Base-by-base conservation (phyloP, 2,888 invertebrate species). In the Labia minor region DNA sequence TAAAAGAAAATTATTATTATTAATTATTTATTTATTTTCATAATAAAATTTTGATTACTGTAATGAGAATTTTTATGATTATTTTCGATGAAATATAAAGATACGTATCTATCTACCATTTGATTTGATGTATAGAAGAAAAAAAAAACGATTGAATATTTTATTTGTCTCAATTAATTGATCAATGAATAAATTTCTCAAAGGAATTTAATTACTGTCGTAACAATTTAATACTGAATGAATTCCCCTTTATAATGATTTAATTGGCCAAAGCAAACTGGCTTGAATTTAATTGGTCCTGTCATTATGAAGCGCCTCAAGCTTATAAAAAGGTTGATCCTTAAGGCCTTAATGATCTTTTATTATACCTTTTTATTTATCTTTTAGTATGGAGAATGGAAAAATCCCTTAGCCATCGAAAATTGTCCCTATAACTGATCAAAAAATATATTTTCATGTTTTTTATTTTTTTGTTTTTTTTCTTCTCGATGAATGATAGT, bases 141-240 rank as follows among this genome's bases (percentile, higher is more conserved):
- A 4, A 16, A 49, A 49, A 49, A 49, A n/a, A 49, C 14, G 16
- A 49, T 49, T 49, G 49, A 49, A 49, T 49, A 49, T 49, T 49
- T 49, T 49, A 49, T 49, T 49, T 49, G 14, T 49, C 49, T 49
- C 49, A 49, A 49, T 49, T 49, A 49, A 49, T 49, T 49, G 49
- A 49, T 49, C 49, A 49, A 49, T 49, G 49, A 49, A 49, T 49
- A 49, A 49, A 49, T 49, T 49, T 49, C 49, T 49, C n/a, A 49
- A 49, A 49, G 49, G 49, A 49, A 49, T 49, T 49, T 49, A 49
- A 49, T 49, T 49, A 49, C 49, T 49, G 49, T 49, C 49, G 49
- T 49, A 49, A 49, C 49, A 49, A 49, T 49, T 49, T 49, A 49
- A 49, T 49, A 49, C 49, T 49, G 49, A 49, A 49, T 49, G 49